Base-by-base conservation (phyloP, 2,888 invertebrate genomes). In the Oxytorus armatus region DNA sequence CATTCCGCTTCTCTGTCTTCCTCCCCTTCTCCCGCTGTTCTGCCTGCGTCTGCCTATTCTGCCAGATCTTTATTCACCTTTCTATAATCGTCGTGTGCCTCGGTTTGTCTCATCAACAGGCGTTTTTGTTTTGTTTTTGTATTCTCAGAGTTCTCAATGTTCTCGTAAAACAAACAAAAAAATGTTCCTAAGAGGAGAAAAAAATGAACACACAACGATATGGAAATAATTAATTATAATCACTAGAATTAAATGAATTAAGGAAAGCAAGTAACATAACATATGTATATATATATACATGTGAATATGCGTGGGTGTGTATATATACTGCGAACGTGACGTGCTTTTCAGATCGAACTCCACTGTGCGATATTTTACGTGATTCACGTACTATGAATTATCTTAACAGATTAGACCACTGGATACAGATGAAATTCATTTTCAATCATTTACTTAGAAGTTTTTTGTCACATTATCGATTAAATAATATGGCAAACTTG, bases 1-100 rank as follows among this genome's bases (percentile, higher is more conserved):
- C 94, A 94, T 94, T 83, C 91, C 92, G 89, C 91, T 89, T 88
- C 90, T 90, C 73, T 81, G 82, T 83, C 87, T 86, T 79, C 89
- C 86, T 79, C 84, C 86, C 84, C 84, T 79, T 70, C 89, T 84
- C 73, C 86, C 83, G 63, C 87, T 85, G 82, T 84, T 88, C 82
- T 88, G 86, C 88, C 86, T 89, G 81, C 85, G 88, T 88, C 88
- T 89, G 88, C 90, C 90, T 89, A 89, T 89, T 85, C 88, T 90
- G 89, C 84, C 87, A 88, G 85, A 82, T 85, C 86, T 85, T 84
- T 82, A 77, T 79, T 82, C 83, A 84, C 84, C 74, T 68, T 61
- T 84, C 66, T 79, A 81, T 84, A 87, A 85, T 74, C 49, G 23
- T 65, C 44, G 59, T 61, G 18, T 55, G 25, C 61, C 33, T 21